Percentiles rank a stretch among this genome's conserved stretches.
phyloP scores from a whole-genome alignment of 2,797 vertebrate genomes.

The Poeciliopsis infans region DNA sequence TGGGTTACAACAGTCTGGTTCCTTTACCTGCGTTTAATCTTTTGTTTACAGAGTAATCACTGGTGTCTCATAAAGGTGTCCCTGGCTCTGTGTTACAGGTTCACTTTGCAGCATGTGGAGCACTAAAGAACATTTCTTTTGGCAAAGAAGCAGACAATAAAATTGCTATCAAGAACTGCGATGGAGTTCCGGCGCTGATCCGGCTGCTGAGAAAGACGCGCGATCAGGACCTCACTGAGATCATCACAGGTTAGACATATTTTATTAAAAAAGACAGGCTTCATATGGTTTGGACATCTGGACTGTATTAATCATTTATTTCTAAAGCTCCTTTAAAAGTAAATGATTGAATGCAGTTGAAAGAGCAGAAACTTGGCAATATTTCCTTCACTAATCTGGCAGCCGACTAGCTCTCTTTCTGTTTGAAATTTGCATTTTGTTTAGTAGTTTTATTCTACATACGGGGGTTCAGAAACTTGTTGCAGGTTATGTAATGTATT shows the following conservation, averaged over 20 bases:
- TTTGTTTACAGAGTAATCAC: conserved; percentile 2
- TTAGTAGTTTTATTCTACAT: neutral
- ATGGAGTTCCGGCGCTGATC: conserved; percentile 90
- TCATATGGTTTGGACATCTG: neutral
- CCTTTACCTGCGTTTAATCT: neutral
- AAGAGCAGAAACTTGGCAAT: neutral
- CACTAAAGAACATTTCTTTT: conserved; percentile 97
- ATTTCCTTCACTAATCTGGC: neutral
- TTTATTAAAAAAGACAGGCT: neutral
- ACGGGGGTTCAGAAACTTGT: neutral
- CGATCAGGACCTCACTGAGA: conserved; percentile 92
- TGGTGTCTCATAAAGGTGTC: conserved; percentile 15
- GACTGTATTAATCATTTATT: neutral
- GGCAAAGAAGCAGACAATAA: conserved; percentile 96
- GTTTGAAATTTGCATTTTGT: neutral
- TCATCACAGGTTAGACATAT: conserved; percentile 87
- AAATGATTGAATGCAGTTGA: neutral
- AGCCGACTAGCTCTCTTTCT: neutral
- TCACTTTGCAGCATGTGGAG: conserved; percentile 92
- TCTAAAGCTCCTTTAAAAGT: neutral
- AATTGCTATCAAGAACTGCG: conserved; percentile 97
- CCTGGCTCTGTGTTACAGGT: conserved; percentile 52
- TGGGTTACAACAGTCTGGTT: neutral
- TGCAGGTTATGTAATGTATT: neutral
- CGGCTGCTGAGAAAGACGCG: conserved; percentile 90